A percentile compares a stretch with the other conserved stretches of the same genome.
Conservation (phyloP, 2,113 vertebrate genomes). For the Vireo altiloquus region DNA sequence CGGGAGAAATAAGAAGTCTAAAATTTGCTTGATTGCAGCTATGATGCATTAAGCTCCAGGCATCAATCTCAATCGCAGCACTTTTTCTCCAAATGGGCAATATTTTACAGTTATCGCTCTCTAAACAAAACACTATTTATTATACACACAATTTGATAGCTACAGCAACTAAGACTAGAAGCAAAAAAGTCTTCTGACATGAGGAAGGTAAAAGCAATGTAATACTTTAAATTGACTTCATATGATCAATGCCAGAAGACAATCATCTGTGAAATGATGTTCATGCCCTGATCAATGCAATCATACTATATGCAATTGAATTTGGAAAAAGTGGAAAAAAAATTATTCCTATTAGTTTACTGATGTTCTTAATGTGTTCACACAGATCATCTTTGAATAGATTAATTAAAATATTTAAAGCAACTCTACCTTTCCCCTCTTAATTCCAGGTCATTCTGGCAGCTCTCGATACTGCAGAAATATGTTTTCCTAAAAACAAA, state of each 20-base stretch:
- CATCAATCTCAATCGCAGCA: not conserved
- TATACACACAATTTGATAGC: slow-evolving; percentile 8
- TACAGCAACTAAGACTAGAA: not conserved
- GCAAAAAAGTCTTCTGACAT: not conserved
- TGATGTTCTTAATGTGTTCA: not conserved
- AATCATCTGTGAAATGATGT: not conserved
- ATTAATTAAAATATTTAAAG: not conserved
- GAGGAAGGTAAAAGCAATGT: slow-evolving; percentile 32
- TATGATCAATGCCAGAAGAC: slow-evolving; percentile 22
- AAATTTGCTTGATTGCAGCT: not conserved
- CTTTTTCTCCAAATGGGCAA: not conserved
- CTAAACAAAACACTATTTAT: slow-evolving; percentile 51
- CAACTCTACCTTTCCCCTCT: not conserved
- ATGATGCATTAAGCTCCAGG: slow-evolving; percentile 16
- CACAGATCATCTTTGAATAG: not conserved
- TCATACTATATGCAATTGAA: not conserved
- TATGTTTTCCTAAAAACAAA: not conserved
- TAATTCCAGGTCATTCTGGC: not conserved
- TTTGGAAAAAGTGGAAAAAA: slow-evolving; percentile 14
- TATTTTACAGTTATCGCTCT: not conserved
- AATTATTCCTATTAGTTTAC: slow-evolving; percentile 1
- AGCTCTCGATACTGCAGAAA: not conserved
- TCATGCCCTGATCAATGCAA: slow-evolving; percentile 10
- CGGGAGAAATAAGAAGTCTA: not conserved
- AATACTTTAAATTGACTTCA: slow-evolving; percentile 13